Percentiles rank a stretch among this genome's conserved stretches.
These are phyloP conservation scores for Turnix velox DNA, from an alignment of 2,113 vertebrate genomes.

Conservation along the genomic window DNA sequence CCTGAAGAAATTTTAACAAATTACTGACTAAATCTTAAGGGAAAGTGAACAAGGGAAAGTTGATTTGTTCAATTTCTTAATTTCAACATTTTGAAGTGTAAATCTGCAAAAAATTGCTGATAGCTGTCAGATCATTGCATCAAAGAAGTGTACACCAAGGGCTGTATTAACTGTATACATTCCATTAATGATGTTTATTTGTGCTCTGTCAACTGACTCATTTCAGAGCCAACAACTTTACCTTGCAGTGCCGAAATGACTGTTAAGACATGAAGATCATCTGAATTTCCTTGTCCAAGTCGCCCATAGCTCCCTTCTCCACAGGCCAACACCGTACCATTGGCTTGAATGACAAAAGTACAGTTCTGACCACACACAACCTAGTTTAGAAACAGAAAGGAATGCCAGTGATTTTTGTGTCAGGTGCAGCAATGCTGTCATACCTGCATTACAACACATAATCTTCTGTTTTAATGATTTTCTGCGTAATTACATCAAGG, in stretches of 20 bases:
- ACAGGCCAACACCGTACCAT: conserved; percentile 82
- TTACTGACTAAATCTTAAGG: neutral
- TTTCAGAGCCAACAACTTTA: neutral
- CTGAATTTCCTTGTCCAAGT: conserved; percentile 83
- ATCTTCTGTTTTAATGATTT: neutral
- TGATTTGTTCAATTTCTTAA: neutral
- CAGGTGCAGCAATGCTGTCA: neutral
- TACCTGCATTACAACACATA: neutral
- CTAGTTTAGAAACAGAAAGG: conserved; percentile 36
- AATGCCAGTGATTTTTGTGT: neutral
- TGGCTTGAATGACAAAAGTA: conserved; percentile 84
- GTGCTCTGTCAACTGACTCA: neutral
- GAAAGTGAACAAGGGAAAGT: neutral
- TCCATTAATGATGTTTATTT: neutral
- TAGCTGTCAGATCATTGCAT: too few species aligned
- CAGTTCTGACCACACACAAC: conserved; percentile 85
- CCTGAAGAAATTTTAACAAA: neutral
- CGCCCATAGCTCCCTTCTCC: conserved; percentile 84
- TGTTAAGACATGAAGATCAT: conserved; percentile 82
- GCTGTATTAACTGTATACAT: neutral
- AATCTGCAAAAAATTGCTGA: neutral
- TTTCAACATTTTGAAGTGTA: neutral
- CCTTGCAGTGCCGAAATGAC: conserved; percentile 84
- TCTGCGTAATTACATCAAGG: neutral
- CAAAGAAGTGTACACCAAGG: neutral